Evolutionary conservation across 64 coral and sea anemone species (phyloP), one percentile per base, ranked within the genome.

Genomic region (Cladopsammia gracilis): DNA sequence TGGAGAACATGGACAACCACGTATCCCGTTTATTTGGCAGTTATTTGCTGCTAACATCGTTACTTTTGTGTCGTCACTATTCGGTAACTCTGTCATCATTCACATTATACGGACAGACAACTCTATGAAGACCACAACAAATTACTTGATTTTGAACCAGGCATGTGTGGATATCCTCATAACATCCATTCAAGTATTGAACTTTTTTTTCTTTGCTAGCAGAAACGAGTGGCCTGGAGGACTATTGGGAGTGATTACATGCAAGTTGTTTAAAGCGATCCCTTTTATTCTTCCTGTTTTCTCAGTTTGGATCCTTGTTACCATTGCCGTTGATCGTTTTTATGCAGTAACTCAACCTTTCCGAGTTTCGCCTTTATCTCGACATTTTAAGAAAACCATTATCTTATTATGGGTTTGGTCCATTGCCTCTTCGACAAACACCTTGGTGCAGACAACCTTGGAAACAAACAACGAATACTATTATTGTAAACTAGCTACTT

Each of bases 121-220:
- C 49, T 54, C 16, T 0, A 53, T 77, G 49, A 77, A 24, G 49
- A 77, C 74, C 3, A 77, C 49, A 12, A 77, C 74, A 48, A 77
- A 77, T n/a, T 77, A 77, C 52, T 22, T 77, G 74, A 77, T 77
- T 54, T 77, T 77, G 8, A 77, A 77, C 7, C 74, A 77, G 11
- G 74, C 74, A 3, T 77, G 47, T 53, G 74, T 18, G 8, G 74
- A 77, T 77, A 48, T 77, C 4, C 24, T 77, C 19, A 25, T 24
- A 10, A 20, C 18, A 24, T 24, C 48, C 0, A 8, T 44, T 22
- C 10, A 72, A 4, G 34, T 24, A 44, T 1, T 72, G 25, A 72
- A 45, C 70, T 44, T 44, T 42, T 13, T 43, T 43, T 56, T 54
- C 8, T 18, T 25, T 20, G 12, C 19, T 0, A 5, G 10, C 19